A percentile compares a stretch with the other conserved stretches of the same genome.
Evolutionary conservation across 2,113 vertebrate species (phyloP).

Genomic region (Mustela lutreola): DNA sequence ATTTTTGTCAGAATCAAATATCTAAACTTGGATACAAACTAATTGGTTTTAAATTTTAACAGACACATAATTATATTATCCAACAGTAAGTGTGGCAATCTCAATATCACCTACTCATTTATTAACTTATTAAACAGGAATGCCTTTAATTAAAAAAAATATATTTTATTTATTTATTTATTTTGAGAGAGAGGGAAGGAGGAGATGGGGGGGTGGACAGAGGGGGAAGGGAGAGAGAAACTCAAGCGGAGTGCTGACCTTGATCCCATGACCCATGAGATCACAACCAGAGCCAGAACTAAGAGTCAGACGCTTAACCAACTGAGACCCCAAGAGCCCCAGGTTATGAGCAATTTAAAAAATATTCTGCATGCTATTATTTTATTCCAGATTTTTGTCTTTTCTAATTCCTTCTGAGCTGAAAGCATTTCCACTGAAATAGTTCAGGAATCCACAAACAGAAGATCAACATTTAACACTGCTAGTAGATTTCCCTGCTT

Average conservation of each 20-base stretch:
- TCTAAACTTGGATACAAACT: not conserved
- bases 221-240: not conserved
- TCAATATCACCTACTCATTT: not conserved
- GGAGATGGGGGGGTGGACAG: not conserved
- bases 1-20: conserved; percentile 14
- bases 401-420: not conserved
- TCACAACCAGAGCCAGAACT: not conserved
- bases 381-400: not conserved
- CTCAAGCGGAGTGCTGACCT: not conserved
- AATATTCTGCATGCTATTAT: not conserved
- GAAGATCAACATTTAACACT: not conserved
- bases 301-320: not conserved
- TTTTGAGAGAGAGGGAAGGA: not conserved
- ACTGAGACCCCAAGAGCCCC: not conserved
- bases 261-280: not conserved
- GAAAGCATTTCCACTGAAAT: conserved; percentile 20
- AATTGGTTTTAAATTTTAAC: conserved; percentile 40
- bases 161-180: not conserved
- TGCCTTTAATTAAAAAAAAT: not conserved
- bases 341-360: not conserved
- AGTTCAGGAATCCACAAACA: conserved; percentile 34
- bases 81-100: not conserved
- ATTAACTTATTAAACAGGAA: not conserved
- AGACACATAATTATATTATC: not conserved
- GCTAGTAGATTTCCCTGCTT: not conserved